Percentiles rank a stretch among this genome's conserved stretches.
Evolutionary conservation across 1,140 invertebrate species (phyloP).

Genomic region (Procambarus clarkii): DNA sequence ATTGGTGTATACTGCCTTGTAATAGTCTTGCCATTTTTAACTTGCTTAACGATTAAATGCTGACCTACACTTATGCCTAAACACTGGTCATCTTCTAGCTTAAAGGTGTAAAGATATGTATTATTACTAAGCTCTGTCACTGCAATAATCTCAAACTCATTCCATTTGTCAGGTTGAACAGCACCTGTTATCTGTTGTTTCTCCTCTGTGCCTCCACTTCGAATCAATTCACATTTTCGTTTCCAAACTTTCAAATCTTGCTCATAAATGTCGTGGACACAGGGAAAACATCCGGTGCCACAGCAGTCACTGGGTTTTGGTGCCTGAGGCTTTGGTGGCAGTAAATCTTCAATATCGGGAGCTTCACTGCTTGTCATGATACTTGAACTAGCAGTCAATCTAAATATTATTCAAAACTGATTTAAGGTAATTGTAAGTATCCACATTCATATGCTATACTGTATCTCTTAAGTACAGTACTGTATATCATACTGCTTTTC

Average conservation of each 20-base stretch:
- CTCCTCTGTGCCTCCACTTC: constrained; percentile 51
- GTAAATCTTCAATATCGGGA: constrained; percentile 76
- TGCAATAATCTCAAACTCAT: constrained; percentile 78
- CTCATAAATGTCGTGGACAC: constrained; percentile 84
- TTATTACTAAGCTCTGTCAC: constrained; percentile 75
- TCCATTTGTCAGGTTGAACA: constrained; percentile 75
- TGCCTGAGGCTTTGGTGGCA: constrained; percentile 79
- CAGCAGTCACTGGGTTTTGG: constrained; percentile 83
- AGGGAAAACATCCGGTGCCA: constrained; percentile 83
- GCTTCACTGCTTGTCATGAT: not conserved
- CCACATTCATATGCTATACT: too few species aligned
- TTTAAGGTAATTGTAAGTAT: not conserved
- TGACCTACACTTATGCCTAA: constrained; percentile 78
- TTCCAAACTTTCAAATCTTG: constrained; percentile 79
- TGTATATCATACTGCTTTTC: too few species aligned
- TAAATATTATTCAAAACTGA: not conserved
- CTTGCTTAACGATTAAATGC: constrained; percentile 78
- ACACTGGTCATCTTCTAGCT: constrained; percentile 71
- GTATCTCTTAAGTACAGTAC: too few species aligned
- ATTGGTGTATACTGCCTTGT: constrained; percentile 83
- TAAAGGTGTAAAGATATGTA: constrained; percentile 75
- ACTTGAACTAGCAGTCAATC: too few species aligned
- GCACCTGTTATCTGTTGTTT: not conserved
- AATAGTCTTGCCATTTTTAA: constrained; percentile 71
- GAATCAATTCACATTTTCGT: constrained; percentile 74